phyloP scores from a whole-genome alignment of 2,113 vertebrate genomes.

The Chiloscyllium plagiosum region DNA sequence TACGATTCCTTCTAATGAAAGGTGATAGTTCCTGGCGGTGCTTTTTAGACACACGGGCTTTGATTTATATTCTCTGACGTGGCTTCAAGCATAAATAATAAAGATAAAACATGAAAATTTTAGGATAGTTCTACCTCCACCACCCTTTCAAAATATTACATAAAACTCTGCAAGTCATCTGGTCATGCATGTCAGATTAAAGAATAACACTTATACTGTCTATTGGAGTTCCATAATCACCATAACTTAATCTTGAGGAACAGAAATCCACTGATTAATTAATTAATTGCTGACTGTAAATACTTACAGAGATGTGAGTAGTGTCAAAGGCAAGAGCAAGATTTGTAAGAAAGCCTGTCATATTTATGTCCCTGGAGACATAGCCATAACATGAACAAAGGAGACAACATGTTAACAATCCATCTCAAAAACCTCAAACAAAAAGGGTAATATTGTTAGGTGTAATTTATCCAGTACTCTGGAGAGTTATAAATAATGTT shows the following conservation, averaged over 20 bases:
- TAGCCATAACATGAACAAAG: neutral
- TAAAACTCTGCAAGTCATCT: neutral
- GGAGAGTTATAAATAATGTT: neutral
- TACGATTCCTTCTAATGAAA: neutral
- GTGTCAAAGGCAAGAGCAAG: no score
- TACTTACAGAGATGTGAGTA: neutral
- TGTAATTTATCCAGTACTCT: neutral
- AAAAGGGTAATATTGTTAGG: neutral
- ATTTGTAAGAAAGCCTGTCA: neutral
- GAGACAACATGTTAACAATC: neutral
- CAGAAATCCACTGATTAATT: neutral
- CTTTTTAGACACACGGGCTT: neutral
- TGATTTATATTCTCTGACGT: neutral
- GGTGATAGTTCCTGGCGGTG: neutral
- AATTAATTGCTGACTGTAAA: neutral
- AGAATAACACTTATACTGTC: neutral
- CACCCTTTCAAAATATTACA: no score
- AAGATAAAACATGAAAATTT: neutral
- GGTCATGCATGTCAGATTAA: neutral
- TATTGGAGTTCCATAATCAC: neutral
- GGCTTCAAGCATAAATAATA: neutral
- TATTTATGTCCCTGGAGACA: neutral
- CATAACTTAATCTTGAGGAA: neutral
- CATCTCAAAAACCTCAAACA: neutral
- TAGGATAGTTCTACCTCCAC: no score